Evolutionary conservation across 2,888 invertebrate genomes (phyloP).

Genomic region (Dryocosmus kuriphilus): DNA sequence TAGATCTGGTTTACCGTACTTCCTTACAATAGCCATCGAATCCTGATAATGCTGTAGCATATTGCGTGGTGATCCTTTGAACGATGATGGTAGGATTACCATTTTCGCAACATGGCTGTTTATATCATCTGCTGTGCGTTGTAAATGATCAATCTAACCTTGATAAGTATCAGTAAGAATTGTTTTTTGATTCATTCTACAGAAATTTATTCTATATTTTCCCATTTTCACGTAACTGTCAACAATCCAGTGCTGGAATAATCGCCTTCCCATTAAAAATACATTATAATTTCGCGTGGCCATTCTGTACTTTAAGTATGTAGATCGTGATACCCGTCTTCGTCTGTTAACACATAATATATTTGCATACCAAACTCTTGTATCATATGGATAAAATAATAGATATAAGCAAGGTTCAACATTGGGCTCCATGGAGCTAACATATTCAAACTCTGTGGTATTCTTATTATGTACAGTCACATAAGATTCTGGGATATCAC

Average conservation of each 20-base stretch:
- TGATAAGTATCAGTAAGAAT: too few species aligned
- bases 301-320: conserved; percentile 35
- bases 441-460: conserved; percentile 47
- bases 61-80: conserved; percentile 50
- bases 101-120: too few species aligned
- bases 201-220: conserved; percentile 48
- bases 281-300: conserved; percentile 26
- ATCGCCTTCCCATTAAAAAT: conserved; percentile 37
- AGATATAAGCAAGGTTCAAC: too few species aligned
- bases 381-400: too few species aligned
- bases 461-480: conserved; percentile 51
- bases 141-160: too few species aligned
- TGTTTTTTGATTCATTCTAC: too few species aligned
- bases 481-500: conserved; percentile 58
- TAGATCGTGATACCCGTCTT: background rate
- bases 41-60: conserved; percentile 55
- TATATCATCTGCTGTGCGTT: too few species aligned
- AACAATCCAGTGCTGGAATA: conserved; percentile 48
- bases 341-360: background rate
- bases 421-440: too few species aligned
- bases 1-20: conserved; percentile 50
- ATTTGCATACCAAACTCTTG: conserved; percentile 44
- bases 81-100: conserved; percentile 49
- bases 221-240: conserved; percentile 48
- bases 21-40: conserved; percentile 53